Evolutionary conservation across 2,888 invertebrate species (phyloP), one percentile per base, ranked within the genome.

Genomic region (Cephonodes hylas): DNA sequence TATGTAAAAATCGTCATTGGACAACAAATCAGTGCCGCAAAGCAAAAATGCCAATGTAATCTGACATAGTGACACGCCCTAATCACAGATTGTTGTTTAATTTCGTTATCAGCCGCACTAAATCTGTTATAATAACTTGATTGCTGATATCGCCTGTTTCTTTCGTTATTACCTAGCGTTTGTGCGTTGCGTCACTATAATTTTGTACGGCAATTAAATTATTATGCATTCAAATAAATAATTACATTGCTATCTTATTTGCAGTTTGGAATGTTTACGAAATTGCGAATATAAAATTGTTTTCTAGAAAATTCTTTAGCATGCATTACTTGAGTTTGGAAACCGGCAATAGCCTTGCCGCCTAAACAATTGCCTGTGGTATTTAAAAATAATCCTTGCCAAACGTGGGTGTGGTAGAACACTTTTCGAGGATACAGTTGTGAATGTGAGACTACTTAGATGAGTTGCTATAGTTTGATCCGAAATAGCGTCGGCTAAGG

Each of bases 41-140:
- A 27, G 4, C 7, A 10, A 13, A 18, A n/a, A 42, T 38, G 56
- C 48, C 15, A 44, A 58, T 13, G 13, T 58, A n/a, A 56, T 64
- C 18, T 65, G 46, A 61, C 61, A 64, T 69, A 63, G 63, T 56
- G 62, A 68, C 67, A 76, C 67, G 69, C 63, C 64, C 61, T 63
- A 70, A 68, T 68, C 66, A 62, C 62, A 63, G 64, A 67, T 60
- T 62, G 53, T 61, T 75, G 74, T 74, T 53, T 10, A 63, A 63
- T 64, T 67, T 60, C 60, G 56, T 60, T 75, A 75, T 76, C 74
- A 66, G 31, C 15, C 45, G 58, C 18, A 48, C 31, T 18, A 75
- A 79, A 81, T 80, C 77, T 79, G 66, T 59, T 61, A 59, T 42
- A 68, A 64, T 66, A 59, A 66, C 66, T 67, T 75, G 69, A 77